Base-by-base conservation (phyloP, 1,140 invertebrate species). In the Drusus annulatus region DNA sequence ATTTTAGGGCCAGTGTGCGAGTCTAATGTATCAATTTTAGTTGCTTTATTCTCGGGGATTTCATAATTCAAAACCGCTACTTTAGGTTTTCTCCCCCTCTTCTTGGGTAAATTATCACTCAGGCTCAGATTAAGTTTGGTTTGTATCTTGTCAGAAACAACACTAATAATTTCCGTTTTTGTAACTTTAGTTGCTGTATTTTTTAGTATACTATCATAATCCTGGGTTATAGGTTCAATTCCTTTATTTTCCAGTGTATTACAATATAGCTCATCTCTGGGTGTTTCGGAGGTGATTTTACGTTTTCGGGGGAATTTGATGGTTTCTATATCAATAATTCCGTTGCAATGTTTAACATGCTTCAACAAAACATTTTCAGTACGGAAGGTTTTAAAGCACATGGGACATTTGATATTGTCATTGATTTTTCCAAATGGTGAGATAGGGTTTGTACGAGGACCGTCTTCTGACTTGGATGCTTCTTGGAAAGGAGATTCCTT, bases 301-400 rank as follows among this genome's bases (percentile, higher is more conserved):
- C 75, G 76, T 45, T 68, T 74, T 31, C 79, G 78, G 2, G 81
- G 81, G 3, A 78, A 80, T 63, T 80, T 82, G 5, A 82, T 23
- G 21, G 31, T 17, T 23, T 82, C 81, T n/a, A 60, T 31, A 36
- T 71, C 73, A 13, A 80, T 83, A 19, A 87, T 87, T 1, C 88
- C 89, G 2, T 87, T 87, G 76, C 89, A 90, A 85, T 90, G 89
- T 81, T 90, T 90, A 2, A 89, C 89, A 80, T 90, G 89, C 85
- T 90, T 90, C 80, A 89, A 88, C 28, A 90, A 86, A 45, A 90
- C 89, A 84, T 90, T 89, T 83, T 89, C 87, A 56, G 88, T 88
- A 71, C 89, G 84, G 79, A 90, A 90, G 16, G 89, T 81, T 85
- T 90, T 90, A 45, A 86, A 87, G 75, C 89, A 90, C 76, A 90